Conservation (phyloP, 2,113 vertebrate genomes). For the Catagonus wagneri region DNA sequence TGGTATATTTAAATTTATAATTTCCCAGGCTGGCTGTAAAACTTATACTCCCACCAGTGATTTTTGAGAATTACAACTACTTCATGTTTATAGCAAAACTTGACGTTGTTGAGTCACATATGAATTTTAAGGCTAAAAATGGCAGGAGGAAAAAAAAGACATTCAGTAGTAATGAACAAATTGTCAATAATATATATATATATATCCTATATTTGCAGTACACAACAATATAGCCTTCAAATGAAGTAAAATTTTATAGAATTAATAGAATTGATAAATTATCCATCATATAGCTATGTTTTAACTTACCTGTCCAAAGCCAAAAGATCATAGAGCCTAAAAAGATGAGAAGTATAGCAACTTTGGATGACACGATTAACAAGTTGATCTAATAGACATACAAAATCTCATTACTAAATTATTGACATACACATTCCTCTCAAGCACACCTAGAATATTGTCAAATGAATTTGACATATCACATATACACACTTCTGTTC, state of each 20-base stretch:
- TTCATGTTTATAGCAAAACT: neutral
- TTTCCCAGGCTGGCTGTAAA: neutral
- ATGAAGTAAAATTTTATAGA: neutral
- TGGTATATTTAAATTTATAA: neutral
- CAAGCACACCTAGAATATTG: neutral
- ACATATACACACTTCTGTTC: neutral
- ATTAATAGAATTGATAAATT: neutral
- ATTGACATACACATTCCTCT: neutral
- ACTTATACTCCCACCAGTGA: neutral
- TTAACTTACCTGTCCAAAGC: neutral
- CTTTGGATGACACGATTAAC: neutral
- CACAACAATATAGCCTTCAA: neutral
- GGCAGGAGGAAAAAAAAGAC: neutral
- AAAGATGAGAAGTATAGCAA: neutral
- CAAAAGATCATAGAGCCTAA: neutral
- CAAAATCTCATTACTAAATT: neutral
- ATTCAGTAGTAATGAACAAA: neutral
- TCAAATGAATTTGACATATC: neutral
- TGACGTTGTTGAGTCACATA: neutral
- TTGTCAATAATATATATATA: neutral
- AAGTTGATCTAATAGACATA: neutral
- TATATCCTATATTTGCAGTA: neutral
- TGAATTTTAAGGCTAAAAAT: neutral
- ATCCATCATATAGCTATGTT: neutral
- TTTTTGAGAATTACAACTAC: neutral